Evolutionary conservation across 1,140 invertebrate species (phyloP).

Genomic region (Myzus persicae): DNA sequence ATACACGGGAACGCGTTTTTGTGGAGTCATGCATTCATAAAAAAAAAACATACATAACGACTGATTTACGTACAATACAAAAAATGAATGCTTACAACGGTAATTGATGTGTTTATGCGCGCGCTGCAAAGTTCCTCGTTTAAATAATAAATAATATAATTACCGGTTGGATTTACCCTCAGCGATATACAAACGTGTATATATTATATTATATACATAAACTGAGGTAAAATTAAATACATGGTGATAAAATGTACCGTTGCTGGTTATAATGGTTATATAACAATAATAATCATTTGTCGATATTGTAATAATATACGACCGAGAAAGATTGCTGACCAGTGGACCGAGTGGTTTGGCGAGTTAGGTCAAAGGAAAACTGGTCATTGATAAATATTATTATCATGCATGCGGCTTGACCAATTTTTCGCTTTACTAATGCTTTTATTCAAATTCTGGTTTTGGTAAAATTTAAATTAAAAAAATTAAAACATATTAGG

Average conservation of each 20-base stretch:
- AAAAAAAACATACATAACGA: background rate
- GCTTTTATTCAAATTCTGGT: background rate
- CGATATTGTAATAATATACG: background rate
- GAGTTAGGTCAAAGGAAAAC: background rate
- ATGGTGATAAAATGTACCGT: background rate
- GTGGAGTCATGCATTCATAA: conserved; percentile 30
- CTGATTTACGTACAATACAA: background rate
- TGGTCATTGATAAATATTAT: background rate
- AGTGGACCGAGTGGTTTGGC: too few relatives aligned
- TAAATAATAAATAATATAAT: conserved; percentile 24
- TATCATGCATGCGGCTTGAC: too few relatives aligned
- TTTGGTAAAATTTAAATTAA: background rate
- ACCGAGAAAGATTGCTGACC: background rate
- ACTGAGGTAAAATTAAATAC: background rate
- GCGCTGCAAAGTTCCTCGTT: background rate
- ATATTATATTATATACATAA: background rate
- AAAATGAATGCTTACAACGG: background rate
- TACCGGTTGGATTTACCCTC: background rate
- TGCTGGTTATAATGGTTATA: background rate
- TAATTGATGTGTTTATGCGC: conserved; percentile 1
- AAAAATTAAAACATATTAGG: too few relatives aligned
- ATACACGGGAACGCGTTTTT: background rate
- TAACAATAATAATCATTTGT: background rate
- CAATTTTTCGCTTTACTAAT: too few relatives aligned
- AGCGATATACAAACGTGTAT: background rate